Evolutionary conservation across 2,888 invertebrate species (phyloP), one percentile per base, ranked within the genome.

Genomic region (Agrotis exclamationis): DNA sequence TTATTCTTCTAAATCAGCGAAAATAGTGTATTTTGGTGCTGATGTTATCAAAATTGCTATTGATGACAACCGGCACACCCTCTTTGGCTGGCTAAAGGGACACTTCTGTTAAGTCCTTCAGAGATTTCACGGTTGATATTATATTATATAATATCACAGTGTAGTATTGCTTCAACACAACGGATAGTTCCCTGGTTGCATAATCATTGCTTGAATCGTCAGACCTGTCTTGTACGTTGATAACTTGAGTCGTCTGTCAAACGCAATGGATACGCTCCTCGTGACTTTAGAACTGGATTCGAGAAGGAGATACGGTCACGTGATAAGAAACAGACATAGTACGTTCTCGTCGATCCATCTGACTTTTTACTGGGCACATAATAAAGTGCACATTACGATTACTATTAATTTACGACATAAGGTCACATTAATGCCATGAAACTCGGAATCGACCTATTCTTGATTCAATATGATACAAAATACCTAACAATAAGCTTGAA

Each of bases 191-290:
- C 18, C 16, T 45, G 20, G 11, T 33, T 66, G 18, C 22, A 66
- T 65, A 65, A 60, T 11, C 24, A 2, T 50, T 50, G 14, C 4
- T 14, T 45, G 44, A 14, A 47, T 11, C 45, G 54, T 24, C 14
- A 33, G 18, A 20, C 0, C 78, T 56, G 59, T 71, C 45, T 0
- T 13, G 16, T 45, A 39, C 54, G 18, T 56, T 13, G 48, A 44
- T 33, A 50, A 48, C 18, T 14, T 22, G 22, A 60, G 72, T 45
- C 13, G 50, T 60, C 16, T 13, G 74, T 74, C 78, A 56, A 20
- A 71, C 16, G 18, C 78, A 74, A 24, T 20, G 13, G 45, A 6
- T 20, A 13, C 5, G n/a, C 3, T 20, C 13, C 24, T 65, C 9
- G 6, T 16, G 22, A 13, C 1, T n/a, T 44, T 28, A 22, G 13